Conservation (phyloP, 2,888 invertebrate genomes). For the Drosophila fulvimacula region DNA sequence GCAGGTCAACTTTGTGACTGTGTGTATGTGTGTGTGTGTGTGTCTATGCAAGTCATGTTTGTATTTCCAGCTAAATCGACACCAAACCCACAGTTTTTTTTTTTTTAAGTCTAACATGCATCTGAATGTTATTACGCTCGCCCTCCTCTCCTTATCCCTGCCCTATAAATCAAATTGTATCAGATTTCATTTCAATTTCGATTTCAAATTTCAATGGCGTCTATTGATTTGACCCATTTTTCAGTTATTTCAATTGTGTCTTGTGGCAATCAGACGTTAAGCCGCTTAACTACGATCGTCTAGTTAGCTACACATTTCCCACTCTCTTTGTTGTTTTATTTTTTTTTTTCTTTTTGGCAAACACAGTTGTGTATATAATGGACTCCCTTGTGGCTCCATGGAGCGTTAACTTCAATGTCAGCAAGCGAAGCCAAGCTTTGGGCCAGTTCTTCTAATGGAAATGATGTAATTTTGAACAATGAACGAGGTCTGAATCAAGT, state of each 20-base stretch:
- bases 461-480: conserved; percentile 67
- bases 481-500: conserved; percentile 14
- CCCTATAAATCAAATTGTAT: conserved; percentile 57
- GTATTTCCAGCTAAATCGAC: conserved; percentile 8
- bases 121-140: conserved; percentile 20
- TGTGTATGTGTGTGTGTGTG: not conserved
- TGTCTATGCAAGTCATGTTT: conserved; percentile 12
- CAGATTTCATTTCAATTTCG: conserved; percentile 66
- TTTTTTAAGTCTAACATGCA: not conserved
- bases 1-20: conserved; percentile 46
- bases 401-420: conserved; percentile 65
- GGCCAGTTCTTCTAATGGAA: conserved; percentile 49
- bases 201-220: conserved; percentile 59
- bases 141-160: conserved; percentile 16
- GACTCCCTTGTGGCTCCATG: conserved; percentile 21
- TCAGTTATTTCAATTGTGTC: conserved; percentile 26
- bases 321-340: not conserved
- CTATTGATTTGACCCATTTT: conserved; percentile 67
- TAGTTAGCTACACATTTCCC: conserved; percentile 7
- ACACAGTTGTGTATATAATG: conserved; percentile 54
- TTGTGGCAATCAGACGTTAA: conserved; percentile 44
- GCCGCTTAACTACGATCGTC: conserved; percentile 46
- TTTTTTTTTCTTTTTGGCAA: conserved; percentile 24
- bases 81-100: conserved; percentile 14
- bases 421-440: conserved; percentile 19